Evolutionary conservation across 2,797 vertebrate species (phyloP).

Genomic region (Tapirus indicus): DNA sequence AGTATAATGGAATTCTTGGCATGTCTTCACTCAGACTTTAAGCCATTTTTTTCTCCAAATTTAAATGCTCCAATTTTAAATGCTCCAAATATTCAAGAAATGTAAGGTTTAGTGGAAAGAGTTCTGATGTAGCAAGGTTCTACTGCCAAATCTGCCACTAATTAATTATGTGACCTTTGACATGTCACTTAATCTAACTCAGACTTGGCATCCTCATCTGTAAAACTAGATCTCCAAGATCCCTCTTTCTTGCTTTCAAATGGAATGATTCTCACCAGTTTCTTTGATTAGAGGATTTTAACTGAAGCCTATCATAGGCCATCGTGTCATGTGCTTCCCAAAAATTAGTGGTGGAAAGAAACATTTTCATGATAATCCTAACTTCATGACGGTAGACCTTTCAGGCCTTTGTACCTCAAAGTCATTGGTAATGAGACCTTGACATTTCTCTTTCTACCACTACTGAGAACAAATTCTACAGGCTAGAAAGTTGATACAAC

Average conservation of each 20-base stretch:
- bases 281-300: conserved; percentile 40
- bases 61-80: conserved; percentile 64
- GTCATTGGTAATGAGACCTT: background rate
- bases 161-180: conserved; percentile 70
- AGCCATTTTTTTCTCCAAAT: conserved; percentile 64
- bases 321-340: background rate
- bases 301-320: background rate
- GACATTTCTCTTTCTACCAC: background rate
- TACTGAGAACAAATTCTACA: conserved; percentile 7
- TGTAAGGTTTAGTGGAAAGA: conserved; percentile 71
- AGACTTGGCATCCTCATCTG: conserved; percentile 3
- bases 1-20: conserved; percentile 78
- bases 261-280: background rate
- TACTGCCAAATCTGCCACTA: conserved; percentile 61
- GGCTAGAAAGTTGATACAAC: background rate
- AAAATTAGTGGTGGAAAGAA: background rate
- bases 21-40: conserved; percentile 49
- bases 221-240: background rate
- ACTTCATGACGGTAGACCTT: background rate
- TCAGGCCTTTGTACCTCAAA: background rate
- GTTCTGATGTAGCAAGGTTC: conserved; percentile 47
- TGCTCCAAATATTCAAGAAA: conserved; percentile 69
- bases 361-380: background rate
- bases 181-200: conserved; percentile 60
- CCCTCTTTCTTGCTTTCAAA: conserved; percentile 5